These are phyloP conservation scores for Tenthredo scrophulariae DNA, from an alignment of 2,888 invertebrate genomes.

Conservation along the genomic window DNA sequence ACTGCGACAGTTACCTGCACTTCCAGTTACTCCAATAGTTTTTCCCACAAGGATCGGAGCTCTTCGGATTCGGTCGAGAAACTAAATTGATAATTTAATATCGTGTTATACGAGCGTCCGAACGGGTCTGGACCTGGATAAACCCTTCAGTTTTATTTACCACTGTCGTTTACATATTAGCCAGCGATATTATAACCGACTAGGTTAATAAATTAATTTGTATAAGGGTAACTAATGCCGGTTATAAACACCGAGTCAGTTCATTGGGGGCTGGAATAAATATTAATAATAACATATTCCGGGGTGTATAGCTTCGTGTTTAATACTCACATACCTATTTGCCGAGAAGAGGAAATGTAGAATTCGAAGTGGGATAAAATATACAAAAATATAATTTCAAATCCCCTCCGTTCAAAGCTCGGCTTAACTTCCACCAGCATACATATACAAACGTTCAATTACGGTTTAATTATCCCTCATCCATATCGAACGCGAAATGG, in stretches of 20 bases:
- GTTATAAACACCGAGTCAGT: conserved; percentile 5
- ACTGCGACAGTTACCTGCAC: no score
- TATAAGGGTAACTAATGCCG: not conserved
- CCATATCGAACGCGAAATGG: not conserved
- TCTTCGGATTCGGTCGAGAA: not conserved
- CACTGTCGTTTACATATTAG: not conserved
- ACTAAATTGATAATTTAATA: not conserved
- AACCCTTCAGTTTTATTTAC: not conserved
- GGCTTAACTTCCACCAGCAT: not conserved
- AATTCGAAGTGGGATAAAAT: not conserved
- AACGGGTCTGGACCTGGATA: not conserved
- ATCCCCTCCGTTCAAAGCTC: not conserved
- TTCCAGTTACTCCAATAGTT: no score
- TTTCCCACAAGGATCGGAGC: no score
- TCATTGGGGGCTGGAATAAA: not conserved
- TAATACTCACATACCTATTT: not conserved
- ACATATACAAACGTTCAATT: not conserved
- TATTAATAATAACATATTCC: conserved; percentile 1
- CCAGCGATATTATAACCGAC: not conserved
- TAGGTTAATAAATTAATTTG: not conserved
- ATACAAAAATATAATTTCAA: not conserved
- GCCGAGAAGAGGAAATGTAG: not conserved
- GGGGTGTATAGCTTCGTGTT: not conserved
- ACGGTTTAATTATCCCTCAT: conserved; percentile 27
- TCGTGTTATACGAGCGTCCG: not conserved